Conservation (phyloP, 2,797 vertebrate genomes). For the Philypnodon macrostomus region DNA sequence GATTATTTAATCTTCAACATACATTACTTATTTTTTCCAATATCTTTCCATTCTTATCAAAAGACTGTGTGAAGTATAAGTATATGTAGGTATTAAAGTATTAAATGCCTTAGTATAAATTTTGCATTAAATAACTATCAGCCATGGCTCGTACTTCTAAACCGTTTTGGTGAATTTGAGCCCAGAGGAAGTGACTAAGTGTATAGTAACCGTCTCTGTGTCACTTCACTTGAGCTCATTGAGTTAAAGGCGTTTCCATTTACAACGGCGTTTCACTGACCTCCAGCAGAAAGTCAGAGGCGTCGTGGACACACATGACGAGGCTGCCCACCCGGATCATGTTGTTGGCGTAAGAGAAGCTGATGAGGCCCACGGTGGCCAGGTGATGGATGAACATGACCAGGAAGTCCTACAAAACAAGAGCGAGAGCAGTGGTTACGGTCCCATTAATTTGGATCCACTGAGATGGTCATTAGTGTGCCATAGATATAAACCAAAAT, state of each 20-base stretch:
- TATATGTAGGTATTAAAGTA: too few relatives aligned
- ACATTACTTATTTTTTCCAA: too few relatives aligned
- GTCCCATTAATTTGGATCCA: too few relatives aligned
- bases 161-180: constrained; percentile 3
- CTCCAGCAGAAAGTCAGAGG: constrained; percentile 88
- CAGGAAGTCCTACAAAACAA: constrained; percentile 83
- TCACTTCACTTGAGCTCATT: neutral
- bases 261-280: constrained; percentile 59
- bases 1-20: too few relatives aligned
- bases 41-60: too few relatives aligned
- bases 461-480: too few relatives aligned
- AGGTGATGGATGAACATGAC: constrained; percentile 93
- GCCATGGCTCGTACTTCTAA: neutral
- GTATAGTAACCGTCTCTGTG: neutral
- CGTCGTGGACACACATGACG: constrained; percentile 86
- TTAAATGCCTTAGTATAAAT: too few relatives aligned
- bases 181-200: constrained; percentile 10
- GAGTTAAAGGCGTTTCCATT: neutral
- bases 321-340: constrained; percentile 90
- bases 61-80: too few relatives aligned
- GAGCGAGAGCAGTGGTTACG: neutral
- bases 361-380: constrained; percentile 83
- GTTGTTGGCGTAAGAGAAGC: constrained; percentile 90
- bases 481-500: too few relatives aligned
- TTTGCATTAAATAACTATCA: too few relatives aligned